Conservation (phyloP, 2,113 vertebrate species). For the Eidolon helvum region DNA sequence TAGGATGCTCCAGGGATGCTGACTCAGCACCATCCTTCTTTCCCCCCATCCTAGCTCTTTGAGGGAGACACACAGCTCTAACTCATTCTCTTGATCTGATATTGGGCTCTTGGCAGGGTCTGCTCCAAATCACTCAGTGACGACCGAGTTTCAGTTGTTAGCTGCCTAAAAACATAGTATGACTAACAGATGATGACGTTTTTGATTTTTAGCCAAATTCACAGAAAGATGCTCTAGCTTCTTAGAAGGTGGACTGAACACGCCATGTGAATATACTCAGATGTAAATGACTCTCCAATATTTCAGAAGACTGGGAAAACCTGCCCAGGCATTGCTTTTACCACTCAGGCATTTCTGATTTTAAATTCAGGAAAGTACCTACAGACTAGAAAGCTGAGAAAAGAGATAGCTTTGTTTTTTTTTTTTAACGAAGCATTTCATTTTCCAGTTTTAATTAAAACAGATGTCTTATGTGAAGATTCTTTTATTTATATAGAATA, state of each 20-base stretch:
- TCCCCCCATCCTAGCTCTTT: not conserved
- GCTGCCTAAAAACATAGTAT: not conserved
- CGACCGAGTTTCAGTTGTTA: not conserved
- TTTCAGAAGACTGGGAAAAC: not conserved
- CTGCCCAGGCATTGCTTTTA: not conserved
- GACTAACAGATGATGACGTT: not conserved
- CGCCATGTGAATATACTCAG: not conserved
- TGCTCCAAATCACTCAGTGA: not conserved
- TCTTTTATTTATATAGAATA: conserved; percentile 47
- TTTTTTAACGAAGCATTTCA: conserved; percentile 27
- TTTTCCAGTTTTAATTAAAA: conserved; percentile 66
- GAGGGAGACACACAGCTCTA: not conserved
- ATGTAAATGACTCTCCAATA: not conserved
- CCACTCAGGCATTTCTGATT: conserved; percentile 1
- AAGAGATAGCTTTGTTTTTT: conserved; percentile 57
- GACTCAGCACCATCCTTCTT: not conserved
- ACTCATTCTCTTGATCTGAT: not conserved
- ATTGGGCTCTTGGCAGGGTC: not conserved
- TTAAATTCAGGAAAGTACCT: conserved; percentile 31
- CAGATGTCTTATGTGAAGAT: conserved; percentile 52
- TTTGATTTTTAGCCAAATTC: not conserved
- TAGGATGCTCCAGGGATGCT: not conserved
- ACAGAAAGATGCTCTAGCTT: not conserved
- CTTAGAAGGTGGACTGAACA: not conserved
- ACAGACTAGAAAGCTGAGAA: conserved; percentile 38